phyloP scores from a whole-genome alignment of 1,140 invertebrate genomes.

The Tenebrio molitor region DNA sequence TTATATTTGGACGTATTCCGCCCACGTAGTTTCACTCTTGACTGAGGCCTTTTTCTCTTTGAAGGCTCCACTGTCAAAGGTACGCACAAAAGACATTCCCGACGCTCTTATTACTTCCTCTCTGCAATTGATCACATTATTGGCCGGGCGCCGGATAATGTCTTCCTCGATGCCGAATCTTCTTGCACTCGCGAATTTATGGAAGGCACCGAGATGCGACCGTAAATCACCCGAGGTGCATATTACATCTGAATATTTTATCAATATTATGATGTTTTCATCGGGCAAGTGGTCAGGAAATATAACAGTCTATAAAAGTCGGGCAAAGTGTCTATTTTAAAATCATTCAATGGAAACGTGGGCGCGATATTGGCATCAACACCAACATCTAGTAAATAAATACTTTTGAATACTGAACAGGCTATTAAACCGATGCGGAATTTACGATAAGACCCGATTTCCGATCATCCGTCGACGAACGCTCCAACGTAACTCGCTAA shows the following conservation, averaged over 20 bases:
- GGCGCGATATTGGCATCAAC: constrained; percentile 44
- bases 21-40: constrained; percentile 47
- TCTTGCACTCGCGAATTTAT: too few relatives aligned
- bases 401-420: constrained; percentile 27
- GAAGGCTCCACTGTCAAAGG: constrained; percentile 17
- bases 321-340: constrained; percentile 48
- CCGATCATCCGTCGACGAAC: background rate
- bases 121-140: constrained; percentile 22
- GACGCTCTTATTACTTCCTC: constrained; percentile 30
- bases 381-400: constrained; percentile 45
- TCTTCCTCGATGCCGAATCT: constrained; percentile 15
- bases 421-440: constrained; percentile 32
- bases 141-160: constrained; percentile 9
- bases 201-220: constrained; percentile 10
- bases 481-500: background rate
- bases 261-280: constrained; percentile 48
- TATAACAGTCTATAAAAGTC: constrained; percentile 50
- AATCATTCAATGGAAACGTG: constrained; percentile 45
- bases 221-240: constrained; percentile 28
- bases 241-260: constrained; percentile 37
- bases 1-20: constrained; percentile 52
- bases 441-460: constrained; percentile 21
- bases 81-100: constrained; percentile 29
- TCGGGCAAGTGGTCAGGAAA: constrained; percentile 38
- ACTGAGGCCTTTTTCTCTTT: constrained; percentile 35